A percentile compares a stretch with the other conserved stretches of the same genome.
These are phyloP conservation scores for Erythrocercus mccallii DNA, from an alignment of 2,113 vertebrate genomes.

Conservation along the genomic window DNA sequence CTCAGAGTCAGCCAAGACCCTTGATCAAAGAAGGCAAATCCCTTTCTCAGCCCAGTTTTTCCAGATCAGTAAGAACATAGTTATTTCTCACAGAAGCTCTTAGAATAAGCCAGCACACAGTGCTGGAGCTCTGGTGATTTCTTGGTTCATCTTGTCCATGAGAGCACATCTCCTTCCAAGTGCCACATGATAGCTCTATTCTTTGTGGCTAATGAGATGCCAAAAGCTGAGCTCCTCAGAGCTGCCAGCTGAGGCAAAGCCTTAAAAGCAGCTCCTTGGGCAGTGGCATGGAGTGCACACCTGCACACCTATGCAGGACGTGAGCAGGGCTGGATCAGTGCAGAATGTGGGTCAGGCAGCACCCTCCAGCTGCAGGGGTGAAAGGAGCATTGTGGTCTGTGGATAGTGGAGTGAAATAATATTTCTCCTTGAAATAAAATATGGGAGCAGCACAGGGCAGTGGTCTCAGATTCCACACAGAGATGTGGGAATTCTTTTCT, in stretches of 20 bases:
- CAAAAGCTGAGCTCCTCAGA: not conserved
- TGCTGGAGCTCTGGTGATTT: not conserved
- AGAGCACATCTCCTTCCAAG: not conserved
- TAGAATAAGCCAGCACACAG: not conserved
- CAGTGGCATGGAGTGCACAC: rapidly evolving
- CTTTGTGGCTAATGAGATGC: not conserved
- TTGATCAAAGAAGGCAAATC: not conserved
- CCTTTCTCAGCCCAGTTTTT: not conserved
- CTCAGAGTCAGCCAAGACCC: not conserved
- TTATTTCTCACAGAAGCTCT: not conserved
- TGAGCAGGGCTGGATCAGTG: not conserved
- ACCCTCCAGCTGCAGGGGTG: not conserved
- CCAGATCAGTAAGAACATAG: not conserved
- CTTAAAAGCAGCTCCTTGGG: not conserved
- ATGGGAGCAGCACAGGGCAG: not conserved
- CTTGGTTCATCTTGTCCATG: not conserved
- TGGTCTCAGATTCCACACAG: not conserved
- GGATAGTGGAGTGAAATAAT: not conserved
- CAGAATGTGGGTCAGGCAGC: not conserved
- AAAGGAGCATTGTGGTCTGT: not conserved
- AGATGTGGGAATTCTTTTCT: not conserved
- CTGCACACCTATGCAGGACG: rapidly evolving
- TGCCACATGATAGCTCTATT: not conserved
- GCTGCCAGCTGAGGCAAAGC: not conserved
- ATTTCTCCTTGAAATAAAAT: not conserved